Base-by-base conservation (phyloP, 2,888 invertebrate species). In the Meghimatium bilineatum region DNA sequence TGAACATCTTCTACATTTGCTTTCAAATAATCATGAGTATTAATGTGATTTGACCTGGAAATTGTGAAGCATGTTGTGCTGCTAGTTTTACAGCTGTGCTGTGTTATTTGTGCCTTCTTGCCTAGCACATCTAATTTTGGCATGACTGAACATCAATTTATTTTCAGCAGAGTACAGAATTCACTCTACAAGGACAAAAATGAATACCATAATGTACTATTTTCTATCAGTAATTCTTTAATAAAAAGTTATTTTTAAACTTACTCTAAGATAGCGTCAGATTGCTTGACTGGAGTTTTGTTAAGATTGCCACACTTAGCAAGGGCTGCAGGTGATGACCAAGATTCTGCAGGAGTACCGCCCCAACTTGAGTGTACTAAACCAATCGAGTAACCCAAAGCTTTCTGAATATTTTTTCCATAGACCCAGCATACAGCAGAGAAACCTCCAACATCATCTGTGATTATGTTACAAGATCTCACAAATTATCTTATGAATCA, bases 401-500 rank as follows among this genome's bases (percentile, higher is more conserved):
- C 79, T 66, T 90, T 85, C 67, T 90, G 89, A 52, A 93, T 83
- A 34, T 87, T 85, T 82, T 89, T 89, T 10, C 91, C 93, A 88
- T 90, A 93, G 85, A 92, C 85, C 92, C 92, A 93, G 82, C 93
- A 93, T 23, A 93, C 90, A 32, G 92, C 91, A 12, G 93, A 92
- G 84, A 92, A 93, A 5, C 67, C 80, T 1, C 87, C 87, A 34
- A 87, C 82, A 29, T 69, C 38, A 26, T 72, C 85, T 86, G 75
- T n/a, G 52, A 49, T 52, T 1, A 34, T 0, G 10, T 29, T 29
- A 12, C 0, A 72, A 38, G 38, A n/a, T 36, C 6, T 36, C 71
- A 36, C 0, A 17, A 26, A 71, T n/a, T 17, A 26, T 8, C n/a
- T 63, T 20, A 14, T 56, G 2, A 56, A 56, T 56, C 23, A 56